Evolutionary conservation across 2,888 invertebrate species (phyloP), one percentile per base, ranked within the genome.

Genomic region (Lucinisca nassula): DNA sequence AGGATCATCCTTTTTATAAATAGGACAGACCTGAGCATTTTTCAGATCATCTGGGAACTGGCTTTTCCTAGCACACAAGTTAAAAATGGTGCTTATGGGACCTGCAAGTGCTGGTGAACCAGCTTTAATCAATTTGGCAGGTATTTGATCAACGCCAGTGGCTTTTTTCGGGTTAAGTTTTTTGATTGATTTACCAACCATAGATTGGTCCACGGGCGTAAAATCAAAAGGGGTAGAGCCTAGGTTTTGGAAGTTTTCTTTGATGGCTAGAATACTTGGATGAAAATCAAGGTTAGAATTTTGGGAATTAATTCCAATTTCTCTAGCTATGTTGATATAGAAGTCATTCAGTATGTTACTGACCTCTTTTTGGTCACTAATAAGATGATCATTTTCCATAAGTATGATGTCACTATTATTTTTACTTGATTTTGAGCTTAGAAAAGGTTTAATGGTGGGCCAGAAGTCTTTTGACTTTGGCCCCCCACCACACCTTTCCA

Each of bases 381-480:
- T 24, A 21, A 82, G 35, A 35, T 0, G 35, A n/a, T 35, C 27
- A 51, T 75, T 67, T 76, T 82, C 82, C 73, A 38, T 61, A 38
- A 75, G 51, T 35, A 75, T 75, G 70, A 67, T 74, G 30, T 79
- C 67, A 67, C 30, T 27, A 30, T 30, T 30, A 61, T 61, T 61
- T 61, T 61, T 67, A 32, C 30, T 73, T 37, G 37, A 38, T 75
- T 45, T 51, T 37, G 49, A 30, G 10, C 51, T 51, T 73, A 74
- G 45, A 61, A 77, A 85, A 35, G 85, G 82, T 81, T 85, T 85
- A 10, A 86, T 45, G 21, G 85, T 79, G 0, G 30, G 61, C 70
- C 79, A 82, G 38, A 82, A 86, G 32, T 58, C 21, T 0, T 70
- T 72, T 27, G 70, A 67, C 61, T 83, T 83, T 6, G 51, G 82